These are phyloP conservation scores for Catharus bicknelli DNA, from an alignment of 2,113 vertebrate species.

Conservation along the genomic window DNA sequence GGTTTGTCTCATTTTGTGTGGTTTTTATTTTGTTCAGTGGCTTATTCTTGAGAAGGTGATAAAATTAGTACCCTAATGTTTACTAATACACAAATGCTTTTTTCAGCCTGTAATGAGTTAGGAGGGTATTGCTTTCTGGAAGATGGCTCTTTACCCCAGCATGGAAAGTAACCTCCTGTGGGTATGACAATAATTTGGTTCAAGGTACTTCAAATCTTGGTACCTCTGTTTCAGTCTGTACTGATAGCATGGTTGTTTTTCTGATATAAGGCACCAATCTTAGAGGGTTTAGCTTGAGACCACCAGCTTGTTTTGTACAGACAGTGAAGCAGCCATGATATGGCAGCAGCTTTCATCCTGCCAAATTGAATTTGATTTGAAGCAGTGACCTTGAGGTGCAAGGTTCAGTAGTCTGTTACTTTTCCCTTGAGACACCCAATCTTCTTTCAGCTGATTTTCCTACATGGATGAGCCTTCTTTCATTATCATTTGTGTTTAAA, in stretches of 20 bases:
- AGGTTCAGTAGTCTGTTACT: not conserved
- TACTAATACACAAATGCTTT: not conserved
- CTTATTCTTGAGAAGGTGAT: not conserved
- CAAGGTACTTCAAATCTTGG: not conserved
- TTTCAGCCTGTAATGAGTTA: not conserved
- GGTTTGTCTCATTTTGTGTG: not conserved
- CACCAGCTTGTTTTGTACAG: not conserved
- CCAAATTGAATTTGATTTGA: slow-evolving; percentile 44
- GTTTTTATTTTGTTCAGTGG: not conserved
- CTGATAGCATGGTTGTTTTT: not conserved
- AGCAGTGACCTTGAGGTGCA: slow-evolving; percentile 12
- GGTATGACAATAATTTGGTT: not conserved
- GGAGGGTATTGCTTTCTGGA: not conserved
- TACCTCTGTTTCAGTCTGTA: not conserved
- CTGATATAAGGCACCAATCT: not conserved
- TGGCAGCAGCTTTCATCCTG: not conserved
- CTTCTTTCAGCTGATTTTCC: not conserved
- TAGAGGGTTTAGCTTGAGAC: not conserved
- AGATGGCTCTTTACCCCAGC: not conserved
- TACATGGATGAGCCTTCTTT: slow-evolving; percentile 2
- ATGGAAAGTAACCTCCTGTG: not conserved
- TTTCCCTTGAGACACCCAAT: not conserved
- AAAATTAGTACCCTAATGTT: not conserved
- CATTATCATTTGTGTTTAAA: not conserved
- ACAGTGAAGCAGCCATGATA: not conserved